phyloP scores from a whole-genome alignment of 2,797 vertebrate genomes.

The Pseudochirops corinnae region DNA sequence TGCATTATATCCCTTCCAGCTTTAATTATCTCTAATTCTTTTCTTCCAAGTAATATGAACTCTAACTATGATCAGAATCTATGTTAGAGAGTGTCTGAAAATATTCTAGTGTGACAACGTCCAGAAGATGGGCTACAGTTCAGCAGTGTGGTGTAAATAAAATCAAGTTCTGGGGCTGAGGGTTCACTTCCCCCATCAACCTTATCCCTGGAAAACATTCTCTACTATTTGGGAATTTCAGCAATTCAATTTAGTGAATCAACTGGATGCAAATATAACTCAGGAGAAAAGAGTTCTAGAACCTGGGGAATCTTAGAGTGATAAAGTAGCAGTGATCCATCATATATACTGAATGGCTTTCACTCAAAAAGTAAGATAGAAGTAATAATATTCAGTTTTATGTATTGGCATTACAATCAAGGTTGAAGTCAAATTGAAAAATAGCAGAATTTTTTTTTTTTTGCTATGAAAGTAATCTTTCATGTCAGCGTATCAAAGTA shows the following conservation, averaged over 20 bases:
- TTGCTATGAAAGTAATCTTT: not conserved
- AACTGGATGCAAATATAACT: not conserved
- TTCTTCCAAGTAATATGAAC: not conserved
- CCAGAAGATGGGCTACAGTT: not conserved
- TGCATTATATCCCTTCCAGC: not conserved
- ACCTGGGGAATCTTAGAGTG: not conserved
- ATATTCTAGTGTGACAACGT: slow-evolving; percentile 49
- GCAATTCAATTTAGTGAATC: not conserved
- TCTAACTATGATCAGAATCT: slow-evolving; percentile 34
- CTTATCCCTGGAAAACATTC: not conserved
- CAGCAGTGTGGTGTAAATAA: not conserved
- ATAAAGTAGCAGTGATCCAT: not conserved
- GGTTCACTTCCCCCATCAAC: not conserved
- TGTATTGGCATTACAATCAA: not conserved
- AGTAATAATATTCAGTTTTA: not conserved
- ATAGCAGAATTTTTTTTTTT: not conserved
- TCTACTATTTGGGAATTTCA: not conserved
- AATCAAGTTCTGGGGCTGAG: not conserved
- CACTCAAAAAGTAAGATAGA: not conserved
- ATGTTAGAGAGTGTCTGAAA: slow-evolving; percentile 46
- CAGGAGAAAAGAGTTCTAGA: not conserved
- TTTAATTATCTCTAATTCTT: not conserved
- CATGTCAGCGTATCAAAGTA: not conserved
- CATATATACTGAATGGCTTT: not conserved
- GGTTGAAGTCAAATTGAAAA: not conserved